Evolutionary conservation across 1,140 invertebrate species (phyloP), one percentile per base, ranked within the genome.

Genomic region (Dendroctonus ponderosae): DNA sequence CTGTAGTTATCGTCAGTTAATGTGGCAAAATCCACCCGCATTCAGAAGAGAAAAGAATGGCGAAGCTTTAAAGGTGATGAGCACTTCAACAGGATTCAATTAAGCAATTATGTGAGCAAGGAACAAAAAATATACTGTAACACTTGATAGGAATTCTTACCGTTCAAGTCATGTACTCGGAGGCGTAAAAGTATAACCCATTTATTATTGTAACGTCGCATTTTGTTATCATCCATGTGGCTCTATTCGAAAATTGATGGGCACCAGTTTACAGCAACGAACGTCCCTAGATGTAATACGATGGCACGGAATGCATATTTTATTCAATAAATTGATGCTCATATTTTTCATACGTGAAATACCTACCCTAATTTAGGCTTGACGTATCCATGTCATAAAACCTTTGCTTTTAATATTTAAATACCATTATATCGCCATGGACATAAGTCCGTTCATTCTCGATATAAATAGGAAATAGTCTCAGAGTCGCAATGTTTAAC

Each of bases 261-360:
- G 62, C 54, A 57, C 40, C 38, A 57, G 52, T 64, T 64, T 64
- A 64, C 41, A 54, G 62, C 60, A 62, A 51, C 38, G 60, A 52
- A 62, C 60, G 37, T 56, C 42, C 57, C 52, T 57, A 48, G 62
- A 64, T 38, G 52, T 64, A 64, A 46, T 44, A 57, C 62, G 54
- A 44, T 64, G 62, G 44, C 62, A 64, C 62, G 62, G 62, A 64
- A 64, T 64, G 62, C 62, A 64, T 64, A 64, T 64, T 64, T 64
- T 64, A 64, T 64, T 64, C 62, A 64, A 57, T 57, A 57, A 57
- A 64, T 64, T 64, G 54, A 64, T 64, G 62, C 62, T 64, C 62
- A 57, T 64, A 64, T 64, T 64, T 64, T 64, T 64, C 62, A 48
- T 49, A 48, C 15, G 41, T 7, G 37, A 53, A 53, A 63, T 63